Conservation (phyloP, 2,113 vertebrate species). For the Glaucidium brasilianum region DNA sequence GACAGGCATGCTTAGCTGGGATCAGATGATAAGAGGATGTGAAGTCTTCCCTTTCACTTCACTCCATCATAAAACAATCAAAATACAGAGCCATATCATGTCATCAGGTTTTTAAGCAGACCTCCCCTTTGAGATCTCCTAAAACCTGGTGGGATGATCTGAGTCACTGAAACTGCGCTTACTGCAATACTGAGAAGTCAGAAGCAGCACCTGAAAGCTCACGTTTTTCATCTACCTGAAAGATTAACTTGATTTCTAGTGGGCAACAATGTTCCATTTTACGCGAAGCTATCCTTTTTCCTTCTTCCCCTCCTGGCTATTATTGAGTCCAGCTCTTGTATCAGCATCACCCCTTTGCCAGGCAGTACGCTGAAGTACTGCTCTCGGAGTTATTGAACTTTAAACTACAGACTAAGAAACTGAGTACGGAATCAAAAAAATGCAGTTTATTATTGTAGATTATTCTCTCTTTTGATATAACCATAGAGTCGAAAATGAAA, state of each 20-base stretch:
- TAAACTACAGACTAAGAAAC: slow-evolving; percentile 77
- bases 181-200: slow-evolving; percentile 25
- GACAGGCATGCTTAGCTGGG: neutral
- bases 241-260: neutral
- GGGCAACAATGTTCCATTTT: neutral
- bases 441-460: slow-evolving; percentile 88
- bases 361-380: neutral
- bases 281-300: neutral
- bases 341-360: slow-evolving; percentile 2
- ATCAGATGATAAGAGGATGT: neutral
- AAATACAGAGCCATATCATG: neutral
- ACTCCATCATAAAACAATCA: slow-evolving; percentile 46
- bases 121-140: slow-evolving; percentile 3
- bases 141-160: neutral
- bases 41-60: slow-evolving; percentile 21
- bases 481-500: slow-evolving; percentile 90
- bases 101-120: neutral
- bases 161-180: slow-evolving; percentile 27
- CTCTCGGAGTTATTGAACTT: slow-evolving; percentile 25
- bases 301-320: neutral
- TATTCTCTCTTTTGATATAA: slow-evolving; percentile 86
- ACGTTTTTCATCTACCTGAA: slow-evolving; percentile 36
- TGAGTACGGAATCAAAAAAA: slow-evolving; percentile 81
- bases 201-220: slow-evolving; percentile 15
- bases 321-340: neutral